Conservation (phyloP, 2,888 invertebrate species). For the Drosophila mayaguana region DNA sequence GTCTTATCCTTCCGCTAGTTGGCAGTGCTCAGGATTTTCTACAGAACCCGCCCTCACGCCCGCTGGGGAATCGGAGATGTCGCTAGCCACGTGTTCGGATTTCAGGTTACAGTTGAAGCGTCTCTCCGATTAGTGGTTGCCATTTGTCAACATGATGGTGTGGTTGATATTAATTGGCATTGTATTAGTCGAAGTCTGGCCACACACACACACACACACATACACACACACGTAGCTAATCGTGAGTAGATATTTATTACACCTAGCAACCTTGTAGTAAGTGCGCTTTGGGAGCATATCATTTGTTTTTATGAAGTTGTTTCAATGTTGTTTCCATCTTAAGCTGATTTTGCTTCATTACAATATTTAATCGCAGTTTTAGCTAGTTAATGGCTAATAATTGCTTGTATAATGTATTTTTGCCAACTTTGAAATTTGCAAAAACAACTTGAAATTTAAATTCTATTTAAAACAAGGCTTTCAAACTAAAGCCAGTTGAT, state of each 20-base stretch:
- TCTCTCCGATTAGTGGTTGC: slow-evolving; percentile 69
- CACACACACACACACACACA: slow-evolving; percentile 4
- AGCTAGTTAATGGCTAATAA: slow-evolving; percentile 7
- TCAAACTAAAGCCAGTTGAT: background rate
- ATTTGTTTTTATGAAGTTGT: slow-evolving; percentile 3
- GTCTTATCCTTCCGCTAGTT: background rate
- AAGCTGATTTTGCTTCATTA: slow-evolving; percentile 1
- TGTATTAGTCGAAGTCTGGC: slow-evolving; percentile 64
- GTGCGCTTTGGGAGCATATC: slow-evolving; percentile 12
- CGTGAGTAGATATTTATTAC: slow-evolving; percentile 5
- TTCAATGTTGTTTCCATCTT: slow-evolving; percentile 4
- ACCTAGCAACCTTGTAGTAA: slow-evolving; percentile 20
- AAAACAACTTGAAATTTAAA: background rate
- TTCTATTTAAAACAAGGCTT: background rate
- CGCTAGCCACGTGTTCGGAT: slow-evolving; percentile 71
- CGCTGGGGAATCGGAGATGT: slow-evolving; percentile 68
- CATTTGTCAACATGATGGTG: slow-evolving; percentile 78
- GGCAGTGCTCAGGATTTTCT: slow-evolving; percentile 33
- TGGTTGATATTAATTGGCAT: slow-evolving; percentile 71
- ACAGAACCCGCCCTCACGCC: slow-evolving; percentile 13
- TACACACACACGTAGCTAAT: background rate
- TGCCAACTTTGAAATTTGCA: background rate
- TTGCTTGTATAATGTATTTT: slow-evolving; percentile 4
- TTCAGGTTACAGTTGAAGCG: slow-evolving; percentile 61
- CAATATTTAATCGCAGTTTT: slow-evolving; percentile 9